phyloP scores from a whole-genome alignment of 2,113 vertebrate species.

The Pandion haliaetus region DNA sequence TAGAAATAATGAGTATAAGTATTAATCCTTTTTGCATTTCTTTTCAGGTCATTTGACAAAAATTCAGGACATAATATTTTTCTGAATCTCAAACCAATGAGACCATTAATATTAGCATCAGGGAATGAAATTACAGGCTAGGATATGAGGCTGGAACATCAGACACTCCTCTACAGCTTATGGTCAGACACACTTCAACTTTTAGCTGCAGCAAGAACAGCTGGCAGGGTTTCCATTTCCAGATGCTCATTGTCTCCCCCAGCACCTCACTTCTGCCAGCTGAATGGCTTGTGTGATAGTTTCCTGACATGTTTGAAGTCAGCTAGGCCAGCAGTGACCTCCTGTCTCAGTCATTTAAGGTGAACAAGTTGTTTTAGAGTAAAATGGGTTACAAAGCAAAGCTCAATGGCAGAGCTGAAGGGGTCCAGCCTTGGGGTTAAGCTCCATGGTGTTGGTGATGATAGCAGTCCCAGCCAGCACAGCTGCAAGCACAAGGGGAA shows the following conservation, averaged over 20 bases:
- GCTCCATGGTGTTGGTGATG: neutral
- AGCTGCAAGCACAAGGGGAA: neutral
- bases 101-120: neutral
- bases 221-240: neutral
- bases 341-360: neutral
- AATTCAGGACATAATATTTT: neutral
- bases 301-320: neutral
- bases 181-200: neutral
- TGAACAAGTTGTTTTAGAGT: neutral
- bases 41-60: neutral
- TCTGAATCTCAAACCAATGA: neutral
- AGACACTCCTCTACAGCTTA: neutral
- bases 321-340: neutral
- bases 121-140: neutral
- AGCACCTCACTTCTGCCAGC: neutral
- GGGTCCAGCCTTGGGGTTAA: too few species aligned
- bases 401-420: neutral
- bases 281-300: neutral
- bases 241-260: neutral
- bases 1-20: neutral
- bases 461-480: neutral
- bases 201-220: neutral
- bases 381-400: neutral
- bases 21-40: neutral
- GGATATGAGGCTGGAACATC: neutral